These are phyloP conservation scores for Myotis findleyi DNA, from an alignment of 2,797 vertebrate species.

Conservation along the genomic window DNA sequence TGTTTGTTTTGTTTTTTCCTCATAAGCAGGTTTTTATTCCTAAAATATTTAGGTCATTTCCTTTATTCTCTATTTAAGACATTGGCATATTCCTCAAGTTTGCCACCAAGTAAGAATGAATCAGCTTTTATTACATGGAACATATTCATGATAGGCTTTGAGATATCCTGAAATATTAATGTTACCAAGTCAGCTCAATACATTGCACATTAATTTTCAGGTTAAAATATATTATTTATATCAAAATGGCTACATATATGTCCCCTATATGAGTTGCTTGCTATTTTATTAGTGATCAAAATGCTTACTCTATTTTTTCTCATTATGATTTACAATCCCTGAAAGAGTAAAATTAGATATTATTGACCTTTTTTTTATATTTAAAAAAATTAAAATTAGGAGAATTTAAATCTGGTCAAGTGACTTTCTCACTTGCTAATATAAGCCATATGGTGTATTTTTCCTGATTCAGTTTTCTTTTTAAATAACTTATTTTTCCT, in stretches of 20 bases:
- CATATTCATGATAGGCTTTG: background rate
- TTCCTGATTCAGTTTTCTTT: background rate
- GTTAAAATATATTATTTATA: constrained; percentile 32
- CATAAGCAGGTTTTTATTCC: background rate
- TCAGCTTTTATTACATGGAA: background rate
- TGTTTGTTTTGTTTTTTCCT: background rate
- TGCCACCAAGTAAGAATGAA: constrained; percentile 26
- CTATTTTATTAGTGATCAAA: constrained; percentile 32
- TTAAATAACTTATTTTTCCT: constrained; percentile 51
- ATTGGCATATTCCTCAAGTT: background rate
- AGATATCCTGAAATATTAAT: constrained; percentile 52
- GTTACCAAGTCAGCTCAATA: background rate
- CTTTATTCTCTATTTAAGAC: constrained; percentile 22
- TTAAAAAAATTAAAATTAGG: background rate
- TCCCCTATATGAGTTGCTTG: background rate
- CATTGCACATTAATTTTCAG: constrained; percentile 42
- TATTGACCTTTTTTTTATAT: background rate
- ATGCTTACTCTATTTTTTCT: constrained; percentile 35
- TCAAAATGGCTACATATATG: background rate
- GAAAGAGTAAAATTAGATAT: background rate
- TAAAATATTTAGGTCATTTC: constrained; percentile 20
- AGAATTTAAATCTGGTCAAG: constrained; percentile 48
- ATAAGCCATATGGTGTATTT: constrained; percentile 33
- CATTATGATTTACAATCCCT: background rate
- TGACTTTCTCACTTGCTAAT: constrained; percentile 32